Percentiles rank a stretch among this genome's conserved stretches.
These are phyloP conservation scores for Aquatica leii DNA, from an alignment of 2,888 invertebrate genomes.

Conservation along the genomic window DNA sequence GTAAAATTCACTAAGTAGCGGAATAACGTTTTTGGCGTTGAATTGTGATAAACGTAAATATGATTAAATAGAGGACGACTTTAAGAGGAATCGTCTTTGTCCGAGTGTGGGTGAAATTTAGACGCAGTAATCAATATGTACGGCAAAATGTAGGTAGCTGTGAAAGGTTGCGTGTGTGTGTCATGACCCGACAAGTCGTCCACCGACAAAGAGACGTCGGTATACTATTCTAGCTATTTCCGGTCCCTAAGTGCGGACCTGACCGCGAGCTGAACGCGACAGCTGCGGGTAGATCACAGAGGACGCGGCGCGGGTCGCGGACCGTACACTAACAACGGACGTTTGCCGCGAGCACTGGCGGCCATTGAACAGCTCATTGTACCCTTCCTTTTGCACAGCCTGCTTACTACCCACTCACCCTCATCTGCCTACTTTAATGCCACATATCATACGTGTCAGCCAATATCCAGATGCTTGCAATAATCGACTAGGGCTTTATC, in stretches of 20 bases:
- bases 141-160: slow-evolving; percentile 27
- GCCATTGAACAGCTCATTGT: slow-evolving; percentile 59
- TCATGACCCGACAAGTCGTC: slow-evolving; percentile 23
- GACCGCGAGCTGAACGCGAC: slow-evolving; percentile 46
- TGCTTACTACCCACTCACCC: slow-evolving; percentile 40
- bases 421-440: slow-evolving; percentile 45
- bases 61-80: too few relatives aligned
- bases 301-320: slow-evolving; percentile 52
- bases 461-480: slow-evolving; percentile 35
- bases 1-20: too few relatives aligned
- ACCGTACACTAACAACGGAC: slow-evolving; percentile 63
- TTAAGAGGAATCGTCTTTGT: slow-evolving; percentile 7
- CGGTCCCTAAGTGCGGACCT: slow-evolving; percentile 45
- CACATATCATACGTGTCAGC: slow-evolving; percentile 43
- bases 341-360: slow-evolving; percentile 60
- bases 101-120: slow-evolving; percentile 6
- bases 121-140: slow-evolving; percentile 29
- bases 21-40: too few relatives aligned
- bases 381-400: slow-evolving; percentile 21
- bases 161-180: slow-evolving; percentile 30
- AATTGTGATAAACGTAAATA: background rate
- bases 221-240: slow-evolving; percentile 39
- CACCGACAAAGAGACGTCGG: slow-evolving; percentile 31
- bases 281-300: slow-evolving; percentile 48
- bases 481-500: slow-evolving; percentile 32